phyloP scores from a whole-genome alignment of 2,797 vertebrate species.

The Hybognathus amarus region DNA sequence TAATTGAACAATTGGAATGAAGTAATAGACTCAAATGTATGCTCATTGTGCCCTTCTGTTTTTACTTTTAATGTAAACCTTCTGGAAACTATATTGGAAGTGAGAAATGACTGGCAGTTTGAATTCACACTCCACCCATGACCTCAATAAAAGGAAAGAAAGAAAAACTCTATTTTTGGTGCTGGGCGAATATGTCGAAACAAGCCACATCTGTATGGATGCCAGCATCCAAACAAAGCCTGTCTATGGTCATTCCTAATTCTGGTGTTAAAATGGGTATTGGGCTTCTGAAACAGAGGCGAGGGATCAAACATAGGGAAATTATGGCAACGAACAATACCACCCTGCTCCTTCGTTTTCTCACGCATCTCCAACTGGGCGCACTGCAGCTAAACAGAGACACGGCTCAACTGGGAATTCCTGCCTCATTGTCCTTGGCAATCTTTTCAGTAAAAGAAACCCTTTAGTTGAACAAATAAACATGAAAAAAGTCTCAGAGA shows the following conservation, averaged over 20 bases:
- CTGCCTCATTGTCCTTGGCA: constrained; percentile 50
- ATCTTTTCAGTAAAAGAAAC: constrained; percentile 37
- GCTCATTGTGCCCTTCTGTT: constrained; percentile 1
- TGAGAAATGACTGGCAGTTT: constrained; percentile 26
- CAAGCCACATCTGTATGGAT: constrained; percentile 2
- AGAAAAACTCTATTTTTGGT: constrained; percentile 22
- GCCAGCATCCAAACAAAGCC: constrained; percentile 34
- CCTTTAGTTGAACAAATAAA: constrained; percentile 51
- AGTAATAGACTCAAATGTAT: not conserved
- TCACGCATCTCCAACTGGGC: constrained; percentile 31
- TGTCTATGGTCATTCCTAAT: constrained; percentile 30
- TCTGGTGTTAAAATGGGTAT: not conserved
- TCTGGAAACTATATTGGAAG: not conserved
- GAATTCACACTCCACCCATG: constrained; percentile 22
- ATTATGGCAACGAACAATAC: constrained; percentile 52
- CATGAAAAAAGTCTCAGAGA: constrained; percentile 23
- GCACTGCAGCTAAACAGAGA: constrained; percentile 37
- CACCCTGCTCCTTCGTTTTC: constrained; percentile 43
- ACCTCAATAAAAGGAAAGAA: constrained; percentile 1
- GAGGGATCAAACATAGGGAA: constrained; percentile 39
- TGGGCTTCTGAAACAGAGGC: constrained; percentile 36
- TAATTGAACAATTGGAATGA: constrained; percentile 15
- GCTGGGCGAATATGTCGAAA: constrained; percentile 18
- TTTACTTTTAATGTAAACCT: not conserved
- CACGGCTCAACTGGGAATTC: constrained; percentile 42